Conservation (phyloP, 2,797 vertebrate genomes). For the Coreius guichenoti region DNA sequence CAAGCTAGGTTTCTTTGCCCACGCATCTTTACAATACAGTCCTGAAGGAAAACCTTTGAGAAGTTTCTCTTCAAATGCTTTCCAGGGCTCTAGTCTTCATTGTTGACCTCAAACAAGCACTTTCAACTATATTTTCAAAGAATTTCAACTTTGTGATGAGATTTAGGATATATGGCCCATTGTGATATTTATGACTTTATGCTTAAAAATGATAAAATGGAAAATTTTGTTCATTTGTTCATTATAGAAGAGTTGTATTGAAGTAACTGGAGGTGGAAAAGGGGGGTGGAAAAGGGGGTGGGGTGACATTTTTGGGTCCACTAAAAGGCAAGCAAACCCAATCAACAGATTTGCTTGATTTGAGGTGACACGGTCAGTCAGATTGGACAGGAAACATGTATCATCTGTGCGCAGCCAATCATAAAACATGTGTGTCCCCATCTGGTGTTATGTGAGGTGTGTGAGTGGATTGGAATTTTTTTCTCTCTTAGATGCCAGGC, state of each 20-base stretch:
- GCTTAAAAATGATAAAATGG: too few species aligned
- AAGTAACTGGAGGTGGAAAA: too few species aligned
- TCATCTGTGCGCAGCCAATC: conserved; percentile 58
- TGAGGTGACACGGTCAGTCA: conserved; percentile 22
- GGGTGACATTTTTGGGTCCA: neutral
- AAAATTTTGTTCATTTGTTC: too few species aligned
- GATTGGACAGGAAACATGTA: conserved; percentile 60
- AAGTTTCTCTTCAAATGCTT: conserved; percentile 11
- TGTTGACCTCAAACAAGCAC: neutral
- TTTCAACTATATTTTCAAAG: neutral
- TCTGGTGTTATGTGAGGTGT: conserved; percentile 62
- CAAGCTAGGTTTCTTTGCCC: neutral
- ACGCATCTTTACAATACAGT: conserved; percentile 32
- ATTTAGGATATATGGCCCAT: too few species aligned
- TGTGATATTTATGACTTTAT: too few species aligned
- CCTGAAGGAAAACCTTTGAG: conserved; percentile 16
- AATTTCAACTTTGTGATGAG: too few species aligned
- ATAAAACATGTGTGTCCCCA: conserved; percentile 67
- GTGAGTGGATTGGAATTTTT: conserved; percentile 34
- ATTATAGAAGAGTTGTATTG: too few species aligned
- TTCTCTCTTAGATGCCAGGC: conserved; percentile 45
- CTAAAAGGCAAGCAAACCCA: conserved; percentile 23
- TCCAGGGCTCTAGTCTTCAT: neutral
- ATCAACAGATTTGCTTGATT: conserved; percentile 43
- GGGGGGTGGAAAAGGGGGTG: too few species aligned